These are phyloP conservation scores for Lacerta viridis DNA, from an alignment of 2,797 vertebrate species.

Conservation along the genomic window DNA sequence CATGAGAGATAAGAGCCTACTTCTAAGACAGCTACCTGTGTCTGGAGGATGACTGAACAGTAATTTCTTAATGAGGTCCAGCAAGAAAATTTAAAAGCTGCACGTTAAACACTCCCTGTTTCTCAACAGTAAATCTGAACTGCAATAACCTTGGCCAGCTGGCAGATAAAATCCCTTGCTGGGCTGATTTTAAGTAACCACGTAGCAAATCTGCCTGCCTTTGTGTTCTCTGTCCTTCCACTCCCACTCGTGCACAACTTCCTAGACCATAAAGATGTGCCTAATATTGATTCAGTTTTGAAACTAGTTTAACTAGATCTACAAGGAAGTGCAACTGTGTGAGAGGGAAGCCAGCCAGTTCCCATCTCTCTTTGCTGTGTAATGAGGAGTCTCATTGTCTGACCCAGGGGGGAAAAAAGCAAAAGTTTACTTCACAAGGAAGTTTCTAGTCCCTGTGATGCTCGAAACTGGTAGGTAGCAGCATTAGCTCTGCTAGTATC, in stretches of 20 bases:
- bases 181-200: neutral
- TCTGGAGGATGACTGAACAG: neutral
- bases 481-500: too few relatives aligned
- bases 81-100: neutral
- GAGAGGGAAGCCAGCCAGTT: neutral
- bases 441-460: neutral
- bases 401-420: too few relatives aligned
- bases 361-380: neutral
- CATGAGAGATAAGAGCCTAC: neutral
- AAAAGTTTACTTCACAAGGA: neutral
- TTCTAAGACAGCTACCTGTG: neutral
- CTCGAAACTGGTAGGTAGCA: neutral
- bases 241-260: neutral
- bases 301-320: conserved; percentile 19
- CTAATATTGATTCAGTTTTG: neutral
- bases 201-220: neutral
- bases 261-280: neutral
- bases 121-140: neutral
- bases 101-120: neutral
- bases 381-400: neutral
- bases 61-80: neutral
- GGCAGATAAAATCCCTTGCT: neutral
- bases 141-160: neutral
- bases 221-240: neutral
- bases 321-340: neutral